phyloP scores from a whole-genome alignment of 2,113 vertebrate species.

The Arizona elegans region DNA sequence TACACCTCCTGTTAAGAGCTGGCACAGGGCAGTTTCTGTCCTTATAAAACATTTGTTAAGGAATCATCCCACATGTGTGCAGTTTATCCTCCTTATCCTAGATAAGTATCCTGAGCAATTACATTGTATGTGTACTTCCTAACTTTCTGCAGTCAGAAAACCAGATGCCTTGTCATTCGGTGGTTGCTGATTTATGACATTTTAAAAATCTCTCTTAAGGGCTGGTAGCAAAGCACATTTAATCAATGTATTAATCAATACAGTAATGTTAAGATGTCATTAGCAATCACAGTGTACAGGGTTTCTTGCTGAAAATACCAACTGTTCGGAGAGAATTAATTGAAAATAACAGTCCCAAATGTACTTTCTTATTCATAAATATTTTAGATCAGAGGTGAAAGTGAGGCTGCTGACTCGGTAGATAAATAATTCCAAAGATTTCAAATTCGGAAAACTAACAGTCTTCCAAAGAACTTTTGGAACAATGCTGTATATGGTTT shows the following conservation, averaged over 20 bases:
- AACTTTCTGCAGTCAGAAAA: conserved; percentile 4
- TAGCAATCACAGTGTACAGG: not conserved
- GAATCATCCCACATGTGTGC: conserved; percentile 50
- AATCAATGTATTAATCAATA: not conserved
- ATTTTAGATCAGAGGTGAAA: not conserved
- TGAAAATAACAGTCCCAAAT: not conserved
- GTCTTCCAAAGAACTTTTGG: not conserved
- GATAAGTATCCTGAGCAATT: conserved; percentile 40
- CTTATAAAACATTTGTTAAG: conserved; percentile 59
- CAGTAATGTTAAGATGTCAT: not conserved
- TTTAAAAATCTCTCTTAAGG: not conserved
- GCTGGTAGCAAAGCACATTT: not conserved
- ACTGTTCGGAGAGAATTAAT: not conserved
- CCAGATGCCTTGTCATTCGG: conserved; percentile 1
- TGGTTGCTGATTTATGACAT: conserved; percentile 4
- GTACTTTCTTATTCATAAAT: not conserved
- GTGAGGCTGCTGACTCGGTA: not conserved
- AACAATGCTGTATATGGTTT: not conserved
- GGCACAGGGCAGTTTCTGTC: conserved; percentile 59
- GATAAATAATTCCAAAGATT: not conserved
- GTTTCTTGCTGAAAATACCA: not conserved
- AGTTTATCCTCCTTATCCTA: conserved; percentile 49
- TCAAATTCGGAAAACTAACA: not conserved
- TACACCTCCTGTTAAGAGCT: conserved; percentile 45
- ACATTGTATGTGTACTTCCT: conserved; percentile 6